Base-by-base conservation (phyloP, 2,888 invertebrate genomes). In the Subacronicta megacephala region DNA sequence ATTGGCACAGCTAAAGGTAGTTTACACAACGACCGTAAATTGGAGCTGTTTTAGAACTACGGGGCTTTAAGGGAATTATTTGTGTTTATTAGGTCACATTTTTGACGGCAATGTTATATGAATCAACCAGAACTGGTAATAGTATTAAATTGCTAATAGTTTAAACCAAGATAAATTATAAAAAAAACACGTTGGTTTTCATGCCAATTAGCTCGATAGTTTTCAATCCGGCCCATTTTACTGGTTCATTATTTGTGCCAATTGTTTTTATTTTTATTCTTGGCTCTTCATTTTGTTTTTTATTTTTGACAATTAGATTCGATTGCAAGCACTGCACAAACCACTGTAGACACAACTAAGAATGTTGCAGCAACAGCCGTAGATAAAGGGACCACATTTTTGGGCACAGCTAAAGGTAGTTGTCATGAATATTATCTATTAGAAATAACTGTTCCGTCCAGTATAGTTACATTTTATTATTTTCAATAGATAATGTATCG, bases 331-430 rank as follows among this genome's bases (percentile, higher is more conserved):
- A 80, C 81, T 33, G 75, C 75, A 33, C 56, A 69, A 23, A 53
- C 60, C 13, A 65, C 75, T 38, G 75, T 84, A 73, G 83, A 85
- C 37, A 72, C 78, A 1, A 82, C 82, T 17, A 84, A 83, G 66
- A 83, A 73, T 42, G 76, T 75, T 9, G 77, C 83, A 12, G 65
- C 80, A 2, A 62, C 81, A 0, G 81, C 78, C 29, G 70, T 84
- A 57, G 82, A 84, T 41, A 84, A 81, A 26, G 80, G 88, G 42
- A 73, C 81, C 37, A 70, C 80, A 6, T 62, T 83, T 16, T 61
- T 86, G 49, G 85, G 81, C 53, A 70, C 75, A 9, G 84, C 85
- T 26, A 87, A 81, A 85, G 81, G 81, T 84, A 82, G 47, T 41
- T 16, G 4, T 17, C 18, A 42, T 16, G 20, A n/a, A 38, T 50